phyloP scores from a whole-genome alignment of 2,797 vertebrate genomes.

The Dicrostonyx torquatus region DNA sequence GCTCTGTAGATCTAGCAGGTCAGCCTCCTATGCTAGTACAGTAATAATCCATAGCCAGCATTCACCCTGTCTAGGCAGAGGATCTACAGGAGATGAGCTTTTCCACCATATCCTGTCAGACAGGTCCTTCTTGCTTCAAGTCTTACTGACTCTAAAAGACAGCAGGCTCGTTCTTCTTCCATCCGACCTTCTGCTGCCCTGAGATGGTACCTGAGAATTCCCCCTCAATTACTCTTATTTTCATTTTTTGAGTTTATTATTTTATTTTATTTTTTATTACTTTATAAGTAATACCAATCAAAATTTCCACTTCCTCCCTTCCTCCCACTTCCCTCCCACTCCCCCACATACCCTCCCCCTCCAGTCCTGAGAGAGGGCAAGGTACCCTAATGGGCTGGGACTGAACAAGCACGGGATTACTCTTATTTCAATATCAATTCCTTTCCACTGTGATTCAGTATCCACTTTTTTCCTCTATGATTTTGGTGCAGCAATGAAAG shows the following conservation, averaged over 20 bases:
- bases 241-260: too few relatives aligned
- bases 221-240: not conserved
- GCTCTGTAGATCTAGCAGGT: not conserved
- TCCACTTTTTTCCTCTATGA: not conserved
- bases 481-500: not conserved
- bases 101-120: not conserved
- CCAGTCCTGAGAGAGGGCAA: too few relatives aligned
- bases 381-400: too few relatives aligned
- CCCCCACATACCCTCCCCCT: too few relatives aligned
- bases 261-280: too few relatives aligned
- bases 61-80: not conserved
- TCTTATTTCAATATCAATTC: not conserved
- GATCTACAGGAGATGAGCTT: not conserved
- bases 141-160: not conserved
- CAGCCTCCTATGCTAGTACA: not conserved
- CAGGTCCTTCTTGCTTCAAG: fast-evolving
- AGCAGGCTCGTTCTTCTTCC: not conserved
- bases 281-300: too few relatives aligned
- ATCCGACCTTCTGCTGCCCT: not conserved
- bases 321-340: too few relatives aligned
- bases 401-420: not conserved
- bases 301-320: too few relatives aligned
- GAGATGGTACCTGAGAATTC: not conserved
- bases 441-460: not conserved
- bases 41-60: not conserved